These are phyloP conservation scores for Crotalus viridis DNA, from an alignment of 2,113 vertebrate species.

Conservation along the genomic window DNA sequence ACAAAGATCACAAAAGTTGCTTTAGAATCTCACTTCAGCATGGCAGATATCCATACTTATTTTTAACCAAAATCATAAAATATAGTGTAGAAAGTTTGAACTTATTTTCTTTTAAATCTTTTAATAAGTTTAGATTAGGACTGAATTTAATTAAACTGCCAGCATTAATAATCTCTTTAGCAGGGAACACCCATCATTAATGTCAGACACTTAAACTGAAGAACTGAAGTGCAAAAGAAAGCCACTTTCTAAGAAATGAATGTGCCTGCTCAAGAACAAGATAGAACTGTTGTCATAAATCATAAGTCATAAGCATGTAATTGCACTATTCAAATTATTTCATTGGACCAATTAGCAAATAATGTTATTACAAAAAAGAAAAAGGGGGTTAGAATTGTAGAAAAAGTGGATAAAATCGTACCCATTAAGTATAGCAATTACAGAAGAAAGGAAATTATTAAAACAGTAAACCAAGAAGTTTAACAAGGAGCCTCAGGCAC, in stretches of 20 bases:
- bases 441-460: not conserved
- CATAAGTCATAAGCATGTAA: not conserved
- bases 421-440: not conserved
- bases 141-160: not conserved
- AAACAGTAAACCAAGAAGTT: not conserved
- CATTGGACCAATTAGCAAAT: not conserved
- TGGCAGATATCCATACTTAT: not conserved
- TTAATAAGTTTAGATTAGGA: not conserved
- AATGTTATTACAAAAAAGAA: not conserved
- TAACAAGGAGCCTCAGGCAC: not conserved
- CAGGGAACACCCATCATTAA: not conserved
- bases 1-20: not conserved
- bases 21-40: not conserved
- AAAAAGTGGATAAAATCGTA: not conserved
- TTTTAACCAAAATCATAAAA: not conserved
- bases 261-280: not conserved
- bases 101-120: not conserved
- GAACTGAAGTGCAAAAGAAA: not conserved
- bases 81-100: not conserved
- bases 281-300: not conserved
- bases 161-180: not conserved
- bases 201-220: not conserved
- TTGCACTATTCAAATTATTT: not conserved
- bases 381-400: not conserved
- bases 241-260: not conserved